These are phyloP conservation scores for Etia nguti DNA, from an alignment of 2,113 vertebrate genomes.

Conservation along the genomic window DNA sequence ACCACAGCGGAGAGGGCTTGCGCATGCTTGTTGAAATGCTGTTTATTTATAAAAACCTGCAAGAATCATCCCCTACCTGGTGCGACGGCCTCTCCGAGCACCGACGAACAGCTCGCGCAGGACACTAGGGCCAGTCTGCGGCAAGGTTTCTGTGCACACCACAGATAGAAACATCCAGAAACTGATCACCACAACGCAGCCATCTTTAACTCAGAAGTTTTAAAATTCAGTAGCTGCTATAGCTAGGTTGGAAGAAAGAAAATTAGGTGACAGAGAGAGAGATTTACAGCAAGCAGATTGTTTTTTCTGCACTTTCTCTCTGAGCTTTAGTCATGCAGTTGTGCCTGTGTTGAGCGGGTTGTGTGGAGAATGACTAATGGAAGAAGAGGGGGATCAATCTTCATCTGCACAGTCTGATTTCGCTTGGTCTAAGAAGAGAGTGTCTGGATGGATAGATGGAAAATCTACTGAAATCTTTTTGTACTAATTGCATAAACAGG, in stretches of 20 bases:
- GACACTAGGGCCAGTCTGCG: constrained; percentile 73
- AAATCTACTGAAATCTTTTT: neutral
- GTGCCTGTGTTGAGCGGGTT: neutral
- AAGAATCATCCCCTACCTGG: constrained; percentile 70
- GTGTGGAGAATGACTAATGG: constrained; percentile 23
- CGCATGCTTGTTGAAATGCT: neutral
- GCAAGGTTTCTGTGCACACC: constrained; percentile 74
- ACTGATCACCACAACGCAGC: neutral
- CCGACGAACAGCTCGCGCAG: constrained; percentile 83
- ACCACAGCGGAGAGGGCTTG: neutral
- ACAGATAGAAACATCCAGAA: neutral
- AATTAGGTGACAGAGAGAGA: neutral
- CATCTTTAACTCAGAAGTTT: neutral
- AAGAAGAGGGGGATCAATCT: constrained; percentile 36
- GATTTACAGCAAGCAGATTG: neutral
- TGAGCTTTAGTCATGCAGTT: constrained; percentile 26
- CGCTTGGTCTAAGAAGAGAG: neutral
- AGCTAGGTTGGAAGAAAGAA: neutral
- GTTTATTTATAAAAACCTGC: neutral
- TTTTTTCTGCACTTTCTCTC: constrained; percentile 1
- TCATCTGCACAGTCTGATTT: constrained; percentile 28
- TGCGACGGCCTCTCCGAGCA: constrained; percentile 82
- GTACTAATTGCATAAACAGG: neutral
- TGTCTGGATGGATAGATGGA: neutral
- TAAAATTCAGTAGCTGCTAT: neutral